Evolutionary conservation across 2,797 vertebrate species (phyloP).

Genomic region (Crocodylus rhombifer): DNA sequence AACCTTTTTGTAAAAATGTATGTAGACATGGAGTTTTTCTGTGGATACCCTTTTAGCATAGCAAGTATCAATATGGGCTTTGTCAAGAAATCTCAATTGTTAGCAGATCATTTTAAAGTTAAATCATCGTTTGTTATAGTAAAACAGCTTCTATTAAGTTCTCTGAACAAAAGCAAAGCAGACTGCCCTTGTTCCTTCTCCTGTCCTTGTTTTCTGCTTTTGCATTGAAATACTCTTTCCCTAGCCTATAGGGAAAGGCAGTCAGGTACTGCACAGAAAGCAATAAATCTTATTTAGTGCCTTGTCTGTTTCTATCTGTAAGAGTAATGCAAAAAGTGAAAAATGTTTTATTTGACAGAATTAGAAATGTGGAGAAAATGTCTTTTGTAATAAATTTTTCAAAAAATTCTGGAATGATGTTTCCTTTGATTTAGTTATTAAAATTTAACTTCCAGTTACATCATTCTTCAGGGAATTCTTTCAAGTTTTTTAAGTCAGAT

Average conservation of each 20-base stretch:
- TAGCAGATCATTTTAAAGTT: constrained; percentile 50
- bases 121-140: constrained; percentile 40
- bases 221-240: constrained; percentile 61
- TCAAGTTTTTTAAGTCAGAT: background rate
- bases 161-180: constrained; percentile 7
- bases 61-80: constrained; percentile 31
- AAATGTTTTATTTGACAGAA: constrained; percentile 66
- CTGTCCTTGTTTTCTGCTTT: constrained; percentile 62
- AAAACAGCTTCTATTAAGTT: constrained; percentile 54
- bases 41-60: constrained; percentile 40
- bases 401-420: background rate
- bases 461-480: background rate
- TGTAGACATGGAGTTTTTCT: background rate
- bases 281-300: constrained; percentile 75
- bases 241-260: constrained; percentile 66
- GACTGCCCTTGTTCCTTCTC: constrained; percentile 70
- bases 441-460: constrained; percentile 2
- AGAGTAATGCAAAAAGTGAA: constrained; percentile 61
- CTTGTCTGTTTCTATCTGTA: constrained; percentile 74
- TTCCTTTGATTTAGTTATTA: background rate
- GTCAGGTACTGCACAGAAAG: constrained; percentile 68
- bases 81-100: constrained; percentile 52
- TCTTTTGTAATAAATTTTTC: background rate
- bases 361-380: constrained; percentile 58
- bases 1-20: constrained; percentile 1